A percentile compares a stretch with the other conserved stretches of the same genome.
Evolutionary conservation across 1,140 invertebrate species (phyloP).

Genomic region (Sipha flava): DNA sequence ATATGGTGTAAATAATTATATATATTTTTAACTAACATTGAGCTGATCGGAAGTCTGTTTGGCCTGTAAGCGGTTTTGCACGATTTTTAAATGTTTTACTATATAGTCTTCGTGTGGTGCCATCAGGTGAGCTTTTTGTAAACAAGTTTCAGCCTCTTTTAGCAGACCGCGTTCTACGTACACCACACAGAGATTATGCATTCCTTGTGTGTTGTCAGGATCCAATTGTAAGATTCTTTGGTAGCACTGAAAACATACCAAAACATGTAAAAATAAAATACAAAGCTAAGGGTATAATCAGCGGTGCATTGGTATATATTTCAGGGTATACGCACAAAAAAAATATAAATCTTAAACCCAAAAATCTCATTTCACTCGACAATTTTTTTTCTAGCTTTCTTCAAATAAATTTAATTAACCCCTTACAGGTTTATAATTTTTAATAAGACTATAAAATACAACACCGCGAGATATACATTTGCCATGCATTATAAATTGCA

Average conservation of each 20-base stretch:
- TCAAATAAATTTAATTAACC: too few relatives aligned
- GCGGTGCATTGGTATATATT: too few relatives aligned
- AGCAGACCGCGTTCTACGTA: slow-evolving; percentile 84
- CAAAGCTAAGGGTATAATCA: too few relatives aligned
- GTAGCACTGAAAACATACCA: slow-evolving; percentile 64
- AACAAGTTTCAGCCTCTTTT: slow-evolving; percentile 69
- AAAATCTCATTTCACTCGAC: too few relatives aligned
- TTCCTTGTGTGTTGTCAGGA: slow-evolving; percentile 83
- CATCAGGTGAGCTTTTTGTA: slow-evolving; percentile 65
- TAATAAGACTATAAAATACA: too few relatives aligned
- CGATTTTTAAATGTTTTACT: slow-evolving; percentile 74
- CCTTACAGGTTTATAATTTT: too few relatives aligned
- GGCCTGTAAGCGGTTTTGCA: slow-evolving; percentile 52
- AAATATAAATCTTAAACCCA: too few relatives aligned
- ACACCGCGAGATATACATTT: too few relatives aligned
- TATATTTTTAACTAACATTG: not conserved
- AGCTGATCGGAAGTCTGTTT: not conserved
- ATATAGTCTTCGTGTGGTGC: slow-evolving; percentile 88
- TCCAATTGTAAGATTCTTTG: slow-evolving; percentile 76
- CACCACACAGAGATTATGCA: slow-evolving; percentile 93
- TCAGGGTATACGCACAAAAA: too few relatives aligned
- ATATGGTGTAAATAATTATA: not conserved
- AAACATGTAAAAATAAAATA: too few relatives aligned
- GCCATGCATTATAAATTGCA: too few relatives aligned
- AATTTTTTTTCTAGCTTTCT: too few relatives aligned